These are phyloP conservation scores for Epicauta chinensis DNA, from an alignment of 1,140 invertebrate genomes.

Conservation along the genomic window DNA sequence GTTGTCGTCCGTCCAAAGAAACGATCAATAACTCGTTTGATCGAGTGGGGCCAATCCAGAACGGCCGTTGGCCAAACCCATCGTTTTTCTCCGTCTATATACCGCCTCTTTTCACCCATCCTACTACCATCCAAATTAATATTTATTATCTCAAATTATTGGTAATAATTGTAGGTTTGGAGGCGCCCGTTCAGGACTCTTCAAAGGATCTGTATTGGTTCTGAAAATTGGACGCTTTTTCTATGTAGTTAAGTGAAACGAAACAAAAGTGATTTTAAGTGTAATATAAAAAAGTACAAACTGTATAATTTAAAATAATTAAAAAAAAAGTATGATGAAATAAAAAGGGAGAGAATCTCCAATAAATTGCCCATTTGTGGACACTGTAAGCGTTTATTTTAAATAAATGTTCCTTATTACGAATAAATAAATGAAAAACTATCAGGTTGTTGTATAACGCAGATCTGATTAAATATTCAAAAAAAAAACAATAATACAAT, in stretches of 20 bases:
- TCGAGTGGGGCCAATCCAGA: conserved; percentile 15
- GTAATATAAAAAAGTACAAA: conserved; percentile 39
- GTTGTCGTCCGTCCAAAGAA: neutral
- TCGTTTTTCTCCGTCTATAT: neutral
- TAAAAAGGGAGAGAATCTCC: neutral
- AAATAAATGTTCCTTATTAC: conserved; percentile 37
- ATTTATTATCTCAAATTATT: conserved; percentile 20
- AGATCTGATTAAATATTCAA: conserved; percentile 36
- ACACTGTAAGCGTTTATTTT: conserved; percentile 32
- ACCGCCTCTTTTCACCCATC: neutral
- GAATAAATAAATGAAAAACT: neutral
- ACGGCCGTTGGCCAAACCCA: conserved; percentile 16
- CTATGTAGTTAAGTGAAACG: conserved; percentile 15
- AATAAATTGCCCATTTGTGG: neutral
- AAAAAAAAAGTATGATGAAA: neutral
- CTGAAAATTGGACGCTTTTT: conserved; percentile 33
- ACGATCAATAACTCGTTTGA: conserved; percentile 22
- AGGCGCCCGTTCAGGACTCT: conserved; percentile 52
- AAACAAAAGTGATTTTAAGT: conserved; percentile 37
- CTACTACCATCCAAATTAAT: too few relatives aligned
- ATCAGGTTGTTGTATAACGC: conserved; percentile 28
- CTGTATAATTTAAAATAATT: conserved; percentile 26
- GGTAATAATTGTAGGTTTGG: conserved; percentile 49
- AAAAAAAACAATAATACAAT: neutral
- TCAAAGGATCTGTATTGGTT: conserved; percentile 55